Evolutionary conservation across 2,888 invertebrate species (phyloP).

Genomic region (Masnerella sp.): DNA sequence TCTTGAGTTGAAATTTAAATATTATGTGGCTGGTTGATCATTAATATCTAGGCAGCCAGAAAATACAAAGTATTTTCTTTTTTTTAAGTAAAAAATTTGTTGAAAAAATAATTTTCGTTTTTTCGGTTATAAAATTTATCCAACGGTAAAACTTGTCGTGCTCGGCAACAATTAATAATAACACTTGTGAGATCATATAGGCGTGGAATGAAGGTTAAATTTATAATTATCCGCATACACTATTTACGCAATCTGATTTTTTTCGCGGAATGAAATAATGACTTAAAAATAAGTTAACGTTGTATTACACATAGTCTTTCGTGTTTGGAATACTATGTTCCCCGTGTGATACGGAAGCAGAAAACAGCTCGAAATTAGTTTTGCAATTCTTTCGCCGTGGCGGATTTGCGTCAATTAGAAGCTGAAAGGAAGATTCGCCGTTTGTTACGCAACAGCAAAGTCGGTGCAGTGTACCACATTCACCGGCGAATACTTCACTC

Average conservation of each 20-base stretch:
- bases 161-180: too few relatives aligned
- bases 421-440: slow-evolving; percentile 14
- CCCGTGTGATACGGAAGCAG: slow-evolving; percentile 6
- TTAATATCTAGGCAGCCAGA: too few relatives aligned
- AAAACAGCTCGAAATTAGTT: slow-evolving; percentile 8
- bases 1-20: too few relatives aligned
- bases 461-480: slow-evolving; percentile 5
- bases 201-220: not conserved
- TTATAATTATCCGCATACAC: not conserved
- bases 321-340: not conserved
- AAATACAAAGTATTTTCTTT: too few relatives aligned
- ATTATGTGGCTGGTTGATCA: too few relatives aligned
- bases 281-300: not conserved
- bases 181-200: too few relatives aligned
- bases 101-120: too few relatives aligned
- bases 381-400: slow-evolving; percentile 6
- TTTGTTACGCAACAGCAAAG: slow-evolving; percentile 11
- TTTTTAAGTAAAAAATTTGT: too few relatives aligned
- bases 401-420: slow-evolving; percentile 14
- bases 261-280: slow-evolving; percentile 7
- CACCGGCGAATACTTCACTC: not conserved
- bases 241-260: not conserved
- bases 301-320: slow-evolving; percentile 4
- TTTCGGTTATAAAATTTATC: too few relatives aligned
- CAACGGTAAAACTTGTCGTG: too few relatives aligned